Evolutionary conservation across 2,113 vertebrate species (phyloP).

Genomic region (Phoenicopterus ruber): DNA sequence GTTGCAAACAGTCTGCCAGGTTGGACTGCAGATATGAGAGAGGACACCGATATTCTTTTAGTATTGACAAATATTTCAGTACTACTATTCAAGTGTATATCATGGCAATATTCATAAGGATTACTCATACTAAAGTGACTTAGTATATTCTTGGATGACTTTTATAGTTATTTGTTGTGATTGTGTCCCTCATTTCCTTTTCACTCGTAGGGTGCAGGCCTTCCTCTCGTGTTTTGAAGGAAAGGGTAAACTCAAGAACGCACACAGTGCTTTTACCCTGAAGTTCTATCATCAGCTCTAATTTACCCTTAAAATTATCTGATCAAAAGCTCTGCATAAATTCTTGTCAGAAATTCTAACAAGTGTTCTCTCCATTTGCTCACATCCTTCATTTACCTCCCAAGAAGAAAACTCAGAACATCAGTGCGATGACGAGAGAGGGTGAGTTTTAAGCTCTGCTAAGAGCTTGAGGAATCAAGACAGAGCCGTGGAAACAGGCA

Average conservation of each 20-base stretch:
- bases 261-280: not conserved
- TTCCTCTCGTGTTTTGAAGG: not conserved
- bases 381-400: not conserved
- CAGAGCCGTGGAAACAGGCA: not conserved
- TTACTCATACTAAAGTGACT: not conserved
- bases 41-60: not conserved
- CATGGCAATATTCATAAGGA: not conserved
- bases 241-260: not conserved
- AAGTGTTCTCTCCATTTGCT: accelerated
- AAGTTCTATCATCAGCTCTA: not conserved
- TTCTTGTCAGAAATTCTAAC: not conserved
- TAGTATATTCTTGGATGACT: not conserved
- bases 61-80: not conserved
- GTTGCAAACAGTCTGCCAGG: not conserved
- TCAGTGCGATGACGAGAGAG: not conserved
- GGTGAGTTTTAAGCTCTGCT: not conserved
- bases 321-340: not conserved
- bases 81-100: not conserved
- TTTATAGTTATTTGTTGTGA: not conserved
- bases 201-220: not conserved
- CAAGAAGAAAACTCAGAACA: not conserved
- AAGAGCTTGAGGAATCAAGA: not conserved
- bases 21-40: not conserved
- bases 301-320: not conserved
- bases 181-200: not conserved